These are phyloP conservation scores for Caenorhabditis brenneri DNA, from an alignment of 1,140 invertebrate genomes.

Conservation along the genomic window DNA sequence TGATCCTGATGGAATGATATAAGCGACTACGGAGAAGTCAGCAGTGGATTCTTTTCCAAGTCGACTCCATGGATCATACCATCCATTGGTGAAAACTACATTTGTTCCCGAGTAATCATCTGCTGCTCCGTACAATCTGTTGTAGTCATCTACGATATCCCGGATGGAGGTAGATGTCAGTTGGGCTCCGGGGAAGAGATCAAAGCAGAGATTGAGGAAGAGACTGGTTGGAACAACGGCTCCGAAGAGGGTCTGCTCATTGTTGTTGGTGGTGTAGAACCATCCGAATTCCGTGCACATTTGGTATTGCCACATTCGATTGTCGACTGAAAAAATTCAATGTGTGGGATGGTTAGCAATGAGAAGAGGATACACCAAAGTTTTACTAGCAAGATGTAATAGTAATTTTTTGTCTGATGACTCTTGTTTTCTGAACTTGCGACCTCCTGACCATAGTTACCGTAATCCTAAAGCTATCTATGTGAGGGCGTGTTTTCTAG, in stretches of 20 bases:
- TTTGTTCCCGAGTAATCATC: slow-evolving; percentile 77
- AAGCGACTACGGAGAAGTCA: slow-evolving; percentile 69
- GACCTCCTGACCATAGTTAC: too few relatives aligned
- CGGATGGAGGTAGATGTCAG: slow-evolving; percentile 80
- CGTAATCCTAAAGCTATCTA: too few relatives aligned
- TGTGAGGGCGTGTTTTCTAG: too few relatives aligned
- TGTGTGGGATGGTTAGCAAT: too few relatives aligned
- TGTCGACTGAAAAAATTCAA: slow-evolving; percentile 59
- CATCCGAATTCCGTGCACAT: slow-evolving; percentile 95
- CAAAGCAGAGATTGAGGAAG: slow-evolving; percentile 75
- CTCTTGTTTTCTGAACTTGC: too few relatives aligned
- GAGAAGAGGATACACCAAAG: too few relatives aligned
- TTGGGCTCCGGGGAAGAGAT: slow-evolving; percentile 72
- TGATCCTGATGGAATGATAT: slow-evolving; percentile 58
- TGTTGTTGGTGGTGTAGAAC: slow-evolving; percentile 83
- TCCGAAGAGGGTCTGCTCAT: slow-evolving; percentile 79
- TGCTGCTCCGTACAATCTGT: slow-evolving; percentile 81
- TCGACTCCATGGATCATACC: slow-evolving; percentile 90
- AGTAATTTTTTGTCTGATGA: too few relatives aligned
- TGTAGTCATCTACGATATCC: slow-evolving; percentile 75
- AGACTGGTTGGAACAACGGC: slow-evolving; percentile 72
- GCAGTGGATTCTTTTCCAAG: slow-evolving; percentile 74
- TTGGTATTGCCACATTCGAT: slow-evolving; percentile 85
- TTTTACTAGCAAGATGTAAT: too few relatives aligned
- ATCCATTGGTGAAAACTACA: slow-evolving; percentile 86